Base-by-base conservation (phyloP, 2,888 invertebrate genomes). In the Clitarchus hookeri region DNA sequence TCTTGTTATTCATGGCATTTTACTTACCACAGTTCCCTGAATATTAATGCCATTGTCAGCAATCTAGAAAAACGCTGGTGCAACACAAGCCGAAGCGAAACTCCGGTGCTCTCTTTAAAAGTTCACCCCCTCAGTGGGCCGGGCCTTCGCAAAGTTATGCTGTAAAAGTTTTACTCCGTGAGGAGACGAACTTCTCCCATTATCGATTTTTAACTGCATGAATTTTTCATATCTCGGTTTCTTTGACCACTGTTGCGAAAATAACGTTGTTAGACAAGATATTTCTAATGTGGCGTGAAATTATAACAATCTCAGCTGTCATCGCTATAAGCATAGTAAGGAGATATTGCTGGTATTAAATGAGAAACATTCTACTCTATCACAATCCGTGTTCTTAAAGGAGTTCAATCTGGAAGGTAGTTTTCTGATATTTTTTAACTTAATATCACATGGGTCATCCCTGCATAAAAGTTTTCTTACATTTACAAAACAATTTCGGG, bases 131-230 rank as follows among this genome's bases (percentile, higher is more conserved):
- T 65, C 65, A 0, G 12, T 65, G 48, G 1, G 48, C 23, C 65
- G n/a, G 16, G 13, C 65, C 65, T 65, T 65, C 23, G 3, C 65
- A n/a, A 65, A 65, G 65, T 65, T 65, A 65, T 65, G 65, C 65
- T 65, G 23, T 82, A 27, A 23, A 82, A 82, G 82, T 82, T 82
- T 82, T 36, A 82, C 82, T 82, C 23, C 27, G 36, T 23, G 23
- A 82, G 36, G 19, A 82, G 44, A 19, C 16, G 25, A 82, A 82
- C 82, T 82, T 82, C 44, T 9, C 6, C 82, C 82, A 36, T 82
- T 82, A 82, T 82, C 82, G 82, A 82, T 82, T 82, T 82, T 82
- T 82, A 44, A 44, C 82, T 27, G 23, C 82, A 13, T 82, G 19
- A 27, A 82, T 36, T 82, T 82, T 82, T 82, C 82, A 82, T 36